Base-by-base conservation (phyloP, 2,797 vertebrate species). In the Hafferia zeledoni region DNA sequence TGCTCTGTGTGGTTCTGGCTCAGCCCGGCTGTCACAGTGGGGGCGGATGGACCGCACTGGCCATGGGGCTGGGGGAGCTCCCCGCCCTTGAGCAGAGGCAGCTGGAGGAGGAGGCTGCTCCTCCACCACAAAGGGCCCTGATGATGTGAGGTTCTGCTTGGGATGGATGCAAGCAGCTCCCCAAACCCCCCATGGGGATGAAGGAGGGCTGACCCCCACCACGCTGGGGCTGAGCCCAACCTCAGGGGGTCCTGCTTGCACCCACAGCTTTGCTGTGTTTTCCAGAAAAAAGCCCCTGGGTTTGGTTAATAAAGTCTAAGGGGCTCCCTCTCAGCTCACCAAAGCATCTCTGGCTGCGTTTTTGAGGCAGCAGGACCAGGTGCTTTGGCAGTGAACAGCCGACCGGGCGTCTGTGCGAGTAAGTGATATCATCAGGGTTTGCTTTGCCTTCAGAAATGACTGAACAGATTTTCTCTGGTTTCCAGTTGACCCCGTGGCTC, bases 391-490 rank as follows among this genome's bases (percentile, higher is more conserved):
- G 91, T 4, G 14, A 94, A 2, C 60, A 31, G 57, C 67, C 9
- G 31, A 30, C 64, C 0, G 79, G 82, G 82, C 4, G 78, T 78
- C 90, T 89, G 89, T 3, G 2, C 0, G 5, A 53, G 92, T 86
- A 67, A 96, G 65, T 83, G 87, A 95, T 93, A 86, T 74, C 85
- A 78, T 57, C 83, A 81, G 3, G 33, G n/a, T 39, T 72, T 93
- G 74, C 89, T 93, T 46, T 86, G 87, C 84, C 86, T 88, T 86
- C 91, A 94, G 83, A 90, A 95, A 90, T 76, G 80, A 89, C 93
- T 94, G 28, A 95, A 90, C 69, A 94, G 79, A 91, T 95, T 96
- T 91, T 90, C 91, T 93, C 92, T 94, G 95, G 72, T 94, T 92
- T 93, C 94, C 69, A 93, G 92, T 5, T 92, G 95, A 94, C 94